Conservation (phyloP, 35 echinoderm and acorn worm species). For the Anneissia japonica region DNA sequence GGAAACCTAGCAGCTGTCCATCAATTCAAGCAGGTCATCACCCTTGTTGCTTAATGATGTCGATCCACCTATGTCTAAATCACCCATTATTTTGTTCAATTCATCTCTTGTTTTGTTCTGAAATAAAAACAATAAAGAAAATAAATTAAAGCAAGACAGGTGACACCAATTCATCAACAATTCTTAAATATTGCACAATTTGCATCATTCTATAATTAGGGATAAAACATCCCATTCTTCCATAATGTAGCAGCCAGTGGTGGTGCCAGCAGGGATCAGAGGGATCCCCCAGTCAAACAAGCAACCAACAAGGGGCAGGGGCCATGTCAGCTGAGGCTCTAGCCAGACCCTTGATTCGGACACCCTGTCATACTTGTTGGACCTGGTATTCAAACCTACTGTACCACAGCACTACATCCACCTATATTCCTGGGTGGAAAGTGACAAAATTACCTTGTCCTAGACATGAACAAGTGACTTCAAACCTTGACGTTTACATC, state of each 20-base stretch:
- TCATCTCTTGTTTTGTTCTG: conserved; percentile 80
- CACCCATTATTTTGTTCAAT: conserved; percentile 81
- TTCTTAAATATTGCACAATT: not conserved
- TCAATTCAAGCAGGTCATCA: conserved; percentile 84
- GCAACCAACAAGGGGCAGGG: too few species aligned
- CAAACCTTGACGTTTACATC: not conserved
- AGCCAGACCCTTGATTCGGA: too few species aligned
- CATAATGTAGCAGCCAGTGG: too few species aligned
- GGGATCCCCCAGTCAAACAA: too few species aligned
- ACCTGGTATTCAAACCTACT: too few species aligned
- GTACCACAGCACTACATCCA: not conserved
- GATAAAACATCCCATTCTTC: not conserved
- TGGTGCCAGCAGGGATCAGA: too few species aligned
- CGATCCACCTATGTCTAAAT: conserved; percentile 72
- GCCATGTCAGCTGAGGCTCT: too few species aligned
- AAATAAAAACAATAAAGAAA: conserved; percentile 10
- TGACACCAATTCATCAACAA: not conserved
- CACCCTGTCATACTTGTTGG: too few species aligned
- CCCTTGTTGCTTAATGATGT: conserved; percentile 48
- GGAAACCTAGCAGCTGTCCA: conserved; percentile 55
- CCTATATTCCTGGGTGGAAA: not conserved
- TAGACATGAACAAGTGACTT: not conserved
- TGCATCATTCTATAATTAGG: not conserved
- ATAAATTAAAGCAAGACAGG: not conserved
- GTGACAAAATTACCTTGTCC: not conserved